Conservation (phyloP, 2,797 vertebrate species). For the Octomys mimax region DNA sequence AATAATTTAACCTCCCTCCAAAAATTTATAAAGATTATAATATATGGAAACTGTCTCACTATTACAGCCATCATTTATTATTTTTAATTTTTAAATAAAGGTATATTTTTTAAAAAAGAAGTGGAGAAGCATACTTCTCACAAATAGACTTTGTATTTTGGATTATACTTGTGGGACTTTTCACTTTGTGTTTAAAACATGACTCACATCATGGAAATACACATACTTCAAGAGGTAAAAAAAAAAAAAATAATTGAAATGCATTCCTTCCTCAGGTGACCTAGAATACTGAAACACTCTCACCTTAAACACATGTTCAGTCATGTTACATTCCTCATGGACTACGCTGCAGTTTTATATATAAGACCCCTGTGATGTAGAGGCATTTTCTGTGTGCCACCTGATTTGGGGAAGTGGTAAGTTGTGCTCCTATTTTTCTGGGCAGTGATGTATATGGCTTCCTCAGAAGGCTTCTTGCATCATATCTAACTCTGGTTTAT, state of each 20-base stretch:
- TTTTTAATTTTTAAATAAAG: slow-evolving; percentile 58
- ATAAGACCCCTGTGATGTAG: background rate
- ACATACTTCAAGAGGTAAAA: slow-evolving; percentile 37
- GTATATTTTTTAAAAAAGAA: slow-evolving; percentile 55
- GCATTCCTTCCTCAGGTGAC: slow-evolving; percentile 34
- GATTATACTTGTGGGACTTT: background rate
- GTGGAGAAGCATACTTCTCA: slow-evolving; percentile 36
- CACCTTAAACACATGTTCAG: background rate
- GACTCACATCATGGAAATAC: background rate
- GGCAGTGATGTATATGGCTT: background rate
- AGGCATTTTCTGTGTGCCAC: background rate
- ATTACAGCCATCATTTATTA: background rate
- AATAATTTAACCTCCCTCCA: background rate
- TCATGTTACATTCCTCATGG: background rate
- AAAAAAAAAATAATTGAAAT: slow-evolving; percentile 64
- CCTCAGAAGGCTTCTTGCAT: background rate
- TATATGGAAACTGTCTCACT: slow-evolving; percentile 9
- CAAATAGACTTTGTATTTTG: background rate
- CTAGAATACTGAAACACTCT: background rate
- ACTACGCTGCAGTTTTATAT: background rate
- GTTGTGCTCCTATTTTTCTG: background rate
- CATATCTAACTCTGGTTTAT: background rate
- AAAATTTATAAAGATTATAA: slow-evolving; percentile 35
- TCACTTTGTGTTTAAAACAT: slow-evolving; percentile 9
- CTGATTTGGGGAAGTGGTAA: background rate